phyloP scores from a whole-genome alignment of 2,888 invertebrate genomes.

The Plagodis dolabraria region DNA sequence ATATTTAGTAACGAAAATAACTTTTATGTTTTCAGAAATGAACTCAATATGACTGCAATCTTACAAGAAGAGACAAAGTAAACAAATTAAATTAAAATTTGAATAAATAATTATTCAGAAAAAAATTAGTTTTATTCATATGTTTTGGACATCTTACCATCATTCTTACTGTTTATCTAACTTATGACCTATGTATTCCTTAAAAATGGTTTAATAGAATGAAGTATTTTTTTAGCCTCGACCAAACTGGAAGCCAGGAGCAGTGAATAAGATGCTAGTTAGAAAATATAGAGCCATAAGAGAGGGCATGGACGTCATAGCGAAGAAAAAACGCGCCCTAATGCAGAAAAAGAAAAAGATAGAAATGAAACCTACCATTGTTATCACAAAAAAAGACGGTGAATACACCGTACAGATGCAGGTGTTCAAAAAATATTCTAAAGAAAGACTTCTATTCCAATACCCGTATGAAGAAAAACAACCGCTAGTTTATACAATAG shows the following conservation, averaged over 20 bases:
- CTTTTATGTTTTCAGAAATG: too few relatives aligned
- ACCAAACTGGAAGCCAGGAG: constrained; percentile 77
- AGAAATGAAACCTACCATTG: constrained; percentile 70
- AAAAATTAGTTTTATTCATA: too few relatives aligned
- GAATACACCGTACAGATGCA: constrained; percentile 78
- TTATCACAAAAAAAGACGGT: constrained; percentile 69
- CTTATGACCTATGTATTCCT: too few relatives aligned
- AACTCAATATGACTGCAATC: too few relatives aligned
- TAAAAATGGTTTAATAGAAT: neutral
- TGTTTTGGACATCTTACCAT: too few relatives aligned
- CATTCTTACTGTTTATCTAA: too few relatives aligned
- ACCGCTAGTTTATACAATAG: constrained; percentile 70
- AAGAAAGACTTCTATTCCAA: constrained; percentile 69
- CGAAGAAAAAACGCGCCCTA: constrained; percentile 73
- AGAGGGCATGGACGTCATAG: constrained; percentile 66
- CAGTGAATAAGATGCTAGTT: constrained; percentile 68
- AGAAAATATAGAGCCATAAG: constrained; percentile 65
- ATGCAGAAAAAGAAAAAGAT: constrained; percentile 71
- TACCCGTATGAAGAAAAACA: constrained; percentile 78
- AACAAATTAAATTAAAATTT: too few relatives aligned
- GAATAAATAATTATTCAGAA: too few relatives aligned
- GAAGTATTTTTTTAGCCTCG: constrained; percentile 55
- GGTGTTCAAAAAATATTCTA: constrained; percentile 76
- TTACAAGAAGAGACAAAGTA: too few relatives aligned
- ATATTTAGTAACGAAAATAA: too few relatives aligned